Percentiles rank a stretch among this genome's conserved stretches.
Evolutionary conservation across 2,113 vertebrate genomes (phyloP).

Genomic region (Anthoscopus minutus): DNA sequence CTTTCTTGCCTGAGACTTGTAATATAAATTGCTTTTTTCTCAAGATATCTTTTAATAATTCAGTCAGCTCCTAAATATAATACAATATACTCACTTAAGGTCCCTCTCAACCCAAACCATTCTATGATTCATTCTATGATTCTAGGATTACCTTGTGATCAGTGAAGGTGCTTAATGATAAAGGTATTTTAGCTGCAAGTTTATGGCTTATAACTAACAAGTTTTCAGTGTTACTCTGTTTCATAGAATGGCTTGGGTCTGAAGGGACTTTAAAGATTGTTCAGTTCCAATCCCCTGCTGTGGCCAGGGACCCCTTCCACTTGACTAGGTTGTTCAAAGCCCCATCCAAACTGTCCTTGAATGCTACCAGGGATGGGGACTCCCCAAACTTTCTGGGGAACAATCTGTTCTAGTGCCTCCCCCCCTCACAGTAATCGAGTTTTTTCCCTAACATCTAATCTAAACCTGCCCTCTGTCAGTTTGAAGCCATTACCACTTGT

Average conservation of each 20-base stretch:
- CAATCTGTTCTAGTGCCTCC: not conserved
- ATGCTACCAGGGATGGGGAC: too few species aligned
- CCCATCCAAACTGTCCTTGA: not conserved
- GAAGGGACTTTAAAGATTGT: not conserved
- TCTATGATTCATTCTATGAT: not conserved
- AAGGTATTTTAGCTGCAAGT: not conserved
- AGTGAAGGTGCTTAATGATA: not conserved
- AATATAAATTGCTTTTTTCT: conserved; percentile 33
- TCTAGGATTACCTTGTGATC: not conserved
- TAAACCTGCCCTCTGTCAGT: not conserved
- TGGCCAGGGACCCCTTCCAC: not conserved
- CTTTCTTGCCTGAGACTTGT: not conserved
- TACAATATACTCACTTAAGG: not conserved
- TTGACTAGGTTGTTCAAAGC: not conserved
- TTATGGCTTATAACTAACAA: not conserved
- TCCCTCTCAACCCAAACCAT: not conserved
- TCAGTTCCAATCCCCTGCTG: not conserved
- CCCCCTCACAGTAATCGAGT: accelerated
- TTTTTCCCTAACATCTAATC: not conserved
- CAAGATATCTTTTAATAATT: conserved; percentile 1
- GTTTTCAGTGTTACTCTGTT: not conserved
- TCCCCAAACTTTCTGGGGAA: not conserved
- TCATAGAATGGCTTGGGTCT: not conserved
- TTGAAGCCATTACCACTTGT: not conserved
- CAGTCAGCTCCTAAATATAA: not conserved